phyloP scores from a whole-genome alignment of 2,797 vertebrate genomes.

The Garrulus glandarius region DNA sequence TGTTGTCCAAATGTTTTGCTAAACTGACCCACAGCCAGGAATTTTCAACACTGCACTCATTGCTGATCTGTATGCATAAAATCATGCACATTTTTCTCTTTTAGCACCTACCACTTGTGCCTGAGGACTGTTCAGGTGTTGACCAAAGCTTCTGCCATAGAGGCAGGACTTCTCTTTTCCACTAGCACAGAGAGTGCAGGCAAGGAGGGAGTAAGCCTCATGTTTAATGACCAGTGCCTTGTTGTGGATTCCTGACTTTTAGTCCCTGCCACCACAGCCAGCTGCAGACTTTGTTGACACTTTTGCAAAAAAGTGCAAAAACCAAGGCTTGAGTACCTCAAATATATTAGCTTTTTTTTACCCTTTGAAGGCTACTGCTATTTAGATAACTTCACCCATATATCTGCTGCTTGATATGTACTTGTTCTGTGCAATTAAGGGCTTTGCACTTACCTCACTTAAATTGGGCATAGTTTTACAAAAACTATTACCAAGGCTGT shows the following conservation, averaged over 20 bases:
- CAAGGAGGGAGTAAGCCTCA: background rate
- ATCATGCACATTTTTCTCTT: conserved; percentile 34
- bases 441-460: background rate
- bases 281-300: background rate
- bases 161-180: background rate
- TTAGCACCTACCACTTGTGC: conserved; percentile 24
- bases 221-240: background rate
- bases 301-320: background rate
- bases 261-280: background rate
- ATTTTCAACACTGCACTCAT: conserved; percentile 33
- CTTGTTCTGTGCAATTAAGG: background rate
- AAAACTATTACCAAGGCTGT: background rate
- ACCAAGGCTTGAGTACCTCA: background rate
- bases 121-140: background rate
- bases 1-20: conserved; percentile 35
- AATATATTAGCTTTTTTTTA: background rate
- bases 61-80: conserved; percentile 15
- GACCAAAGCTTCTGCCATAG: background rate
- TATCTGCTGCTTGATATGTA: background rate
- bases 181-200: background rate
- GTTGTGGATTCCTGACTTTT: background rate
- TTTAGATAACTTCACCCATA: background rate
- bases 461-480: background rate
- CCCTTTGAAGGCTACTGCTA: background rate
- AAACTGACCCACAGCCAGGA: conserved; percentile 33